Evolutionary conservation across 1,140 invertebrate species (phyloP).

Genomic region (Acarapis woodi): DNA sequence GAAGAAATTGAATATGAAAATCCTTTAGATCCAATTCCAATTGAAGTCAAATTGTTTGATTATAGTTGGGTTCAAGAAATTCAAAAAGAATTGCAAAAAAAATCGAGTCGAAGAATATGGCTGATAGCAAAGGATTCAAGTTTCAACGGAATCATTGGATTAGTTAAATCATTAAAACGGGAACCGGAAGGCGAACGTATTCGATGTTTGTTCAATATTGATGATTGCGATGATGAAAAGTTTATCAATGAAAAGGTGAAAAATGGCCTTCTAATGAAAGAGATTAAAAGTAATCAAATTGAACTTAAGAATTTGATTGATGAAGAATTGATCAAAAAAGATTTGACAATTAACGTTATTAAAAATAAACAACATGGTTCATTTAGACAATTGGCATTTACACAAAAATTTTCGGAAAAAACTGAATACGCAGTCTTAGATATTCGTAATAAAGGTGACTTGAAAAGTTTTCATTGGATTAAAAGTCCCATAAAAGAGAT

Average conservation of each 20-base stretch:
- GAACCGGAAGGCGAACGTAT: constrained; percentile 46
- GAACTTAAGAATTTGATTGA: constrained; percentile 10
- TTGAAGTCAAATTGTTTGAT: constrained; percentile 5
- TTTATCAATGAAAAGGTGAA: not conserved
- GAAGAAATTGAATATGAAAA: constrained; percentile 3
- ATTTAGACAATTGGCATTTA: constrained; percentile 29
- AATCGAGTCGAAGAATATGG: constrained; percentile 23
- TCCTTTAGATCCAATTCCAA: constrained; percentile 9
- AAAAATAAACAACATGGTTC: constrained; percentile 34
- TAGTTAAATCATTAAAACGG: constrained; percentile 55
- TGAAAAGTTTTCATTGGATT: constrained; percentile 67
- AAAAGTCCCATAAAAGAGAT: constrained; percentile 20
- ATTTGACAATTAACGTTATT: constrained; percentile 55
- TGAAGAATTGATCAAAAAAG: constrained; percentile 24
- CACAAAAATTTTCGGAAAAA: not conserved
- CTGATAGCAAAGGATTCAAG: constrained; percentile 25
- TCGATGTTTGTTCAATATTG: constrained; percentile 19
- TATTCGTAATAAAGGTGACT: constrained; percentile 46
- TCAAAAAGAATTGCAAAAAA: constrained; percentile 18
- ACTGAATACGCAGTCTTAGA: constrained; percentile 36
- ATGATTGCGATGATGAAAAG: constrained; percentile 18
- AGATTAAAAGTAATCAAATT: constrained; percentile 4
- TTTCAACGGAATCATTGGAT: constrained; percentile 42
- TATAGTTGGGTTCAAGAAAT: constrained; percentile 39
- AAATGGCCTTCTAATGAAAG: no score